Conservation (phyloP, 2,888 invertebrate genomes). For the Dolichopus griseipennis region DNA sequence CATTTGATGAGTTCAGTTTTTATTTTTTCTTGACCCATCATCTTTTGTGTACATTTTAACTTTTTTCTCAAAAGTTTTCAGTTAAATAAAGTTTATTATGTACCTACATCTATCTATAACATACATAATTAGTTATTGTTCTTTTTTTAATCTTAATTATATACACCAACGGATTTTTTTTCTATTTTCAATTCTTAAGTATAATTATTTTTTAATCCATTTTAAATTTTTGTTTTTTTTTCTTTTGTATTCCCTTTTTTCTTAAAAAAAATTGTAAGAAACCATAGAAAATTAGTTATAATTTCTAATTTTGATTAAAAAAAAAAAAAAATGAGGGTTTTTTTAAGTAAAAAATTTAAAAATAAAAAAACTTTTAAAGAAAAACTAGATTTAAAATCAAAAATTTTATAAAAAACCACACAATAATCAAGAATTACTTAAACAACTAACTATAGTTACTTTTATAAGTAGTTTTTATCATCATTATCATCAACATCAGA, state of each 20-base stretch:
- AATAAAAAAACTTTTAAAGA: background rate
- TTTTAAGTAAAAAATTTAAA: background rate
- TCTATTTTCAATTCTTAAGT: background rate
- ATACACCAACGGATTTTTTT: background rate
- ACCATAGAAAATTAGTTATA: conserved; percentile 2
- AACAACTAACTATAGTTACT: no score
- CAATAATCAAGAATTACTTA: no score
- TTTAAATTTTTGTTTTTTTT: background rate
- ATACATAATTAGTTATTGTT: no score
- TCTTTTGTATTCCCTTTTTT: background rate
- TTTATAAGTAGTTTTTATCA: no score
- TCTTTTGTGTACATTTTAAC: background rate
- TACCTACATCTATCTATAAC: no score
- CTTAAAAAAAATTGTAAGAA: background rate
- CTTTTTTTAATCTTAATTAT: background rate
- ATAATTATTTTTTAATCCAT: background rate
- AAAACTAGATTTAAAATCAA: background rate
- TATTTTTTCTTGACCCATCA: background rate
- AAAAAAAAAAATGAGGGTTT: background rate
- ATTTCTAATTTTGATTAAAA: background rate
- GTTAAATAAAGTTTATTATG: no score
- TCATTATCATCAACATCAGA: no score
- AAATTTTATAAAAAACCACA: no score
- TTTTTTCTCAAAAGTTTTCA: background rate
- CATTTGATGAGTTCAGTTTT: background rate